Evolutionary conservation across 1,140 invertebrate species (phyloP), one percentile per base, ranked within the genome.

Genomic region (Probaryconus sp.): DNA sequence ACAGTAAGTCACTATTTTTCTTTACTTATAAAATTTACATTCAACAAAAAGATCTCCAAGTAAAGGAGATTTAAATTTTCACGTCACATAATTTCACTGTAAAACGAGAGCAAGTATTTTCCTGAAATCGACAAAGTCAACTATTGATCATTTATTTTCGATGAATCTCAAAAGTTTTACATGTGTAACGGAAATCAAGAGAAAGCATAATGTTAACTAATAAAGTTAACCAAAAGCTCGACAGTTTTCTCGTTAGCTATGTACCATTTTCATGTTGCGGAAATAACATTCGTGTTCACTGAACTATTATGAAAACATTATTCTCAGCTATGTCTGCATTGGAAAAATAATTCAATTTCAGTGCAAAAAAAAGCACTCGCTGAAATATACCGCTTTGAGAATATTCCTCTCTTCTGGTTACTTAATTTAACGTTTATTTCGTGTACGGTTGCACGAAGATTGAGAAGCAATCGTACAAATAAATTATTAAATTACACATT

Each of bases 1-100:
- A 61, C 61, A 33, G 61, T 48, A 50, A 43, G 51, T 67, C 45
- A 55, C 51, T 74, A 76, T 76, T 72, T 76, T 72, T 76, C 58
- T 65, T 68, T 38, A 50, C 37, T 42, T 43, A 55, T 35, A 40
- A 38, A 11, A 7, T 30, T 9, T n/a, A 30, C 28, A 9, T 30
- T 5, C 28, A 9, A 9, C 28, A n/a, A 9, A 30, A 9, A 10
- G 5, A 26, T 17, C 26, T 26, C 14, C 40, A n/a, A 18, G 6
- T 11, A 11, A 9, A 11, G 40, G 40, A 45, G 24, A 26, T 47
- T 47, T 16, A 1, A 2, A 16, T 28, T 47, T 9, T 30, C 9
- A 9, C 9, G 7, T 30, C 10, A 3, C 2, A 9, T 30, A 9
- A 7, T 4, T 24, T 30, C 28, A 5, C 28, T 9, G 3, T 30